phyloP scores from a whole-genome alignment of 35 echinoderm and acorn worm species.

The Apostichopus californicus region DNA sequence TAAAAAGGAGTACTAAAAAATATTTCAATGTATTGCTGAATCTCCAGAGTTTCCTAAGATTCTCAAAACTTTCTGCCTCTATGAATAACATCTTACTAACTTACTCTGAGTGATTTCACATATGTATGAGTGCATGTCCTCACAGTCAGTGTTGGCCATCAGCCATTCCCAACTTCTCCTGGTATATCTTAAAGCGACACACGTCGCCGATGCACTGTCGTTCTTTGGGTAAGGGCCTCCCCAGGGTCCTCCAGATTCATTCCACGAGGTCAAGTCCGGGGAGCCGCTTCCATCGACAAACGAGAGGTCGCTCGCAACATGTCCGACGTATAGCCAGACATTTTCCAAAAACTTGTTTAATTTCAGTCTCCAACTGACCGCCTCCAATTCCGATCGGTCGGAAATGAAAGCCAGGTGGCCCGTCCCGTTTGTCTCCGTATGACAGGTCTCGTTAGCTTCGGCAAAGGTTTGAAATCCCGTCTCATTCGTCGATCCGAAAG shows the following conservation, averaged over 20 bases:
- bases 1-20: no score
- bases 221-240: constrained; percentile 47
- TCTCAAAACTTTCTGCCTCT: no score
- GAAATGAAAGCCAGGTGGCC: constrained; percentile 68
- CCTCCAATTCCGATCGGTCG: constrained; percentile 51
- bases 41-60: no score
- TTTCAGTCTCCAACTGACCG: constrained; percentile 29
- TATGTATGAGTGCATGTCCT: constrained; percentile 10
- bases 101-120: constrained; percentile 80
- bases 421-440: constrained; percentile 50
- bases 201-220: constrained; percentile 4
- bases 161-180: constrained; percentile 64
- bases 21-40: no score
- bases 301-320: constrained; percentile 22
- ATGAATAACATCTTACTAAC: background rate
- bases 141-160: constrained; percentile 53
- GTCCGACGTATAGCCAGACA: constrained; percentile 23
- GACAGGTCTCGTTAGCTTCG: constrained; percentile 64
- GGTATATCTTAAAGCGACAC: constrained; percentile 56
- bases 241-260: constrained; percentile 52
- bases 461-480: constrained; percentile 32
- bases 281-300: constrained; percentile 61
- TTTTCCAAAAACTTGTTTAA: constrained; percentile 17
- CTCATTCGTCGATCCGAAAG: background rate
- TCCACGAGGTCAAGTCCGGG: constrained; percentile 49